phyloP scores from a whole-genome alignment of 2,113 vertebrate genomes.

The Silurus glanis region DNA sequence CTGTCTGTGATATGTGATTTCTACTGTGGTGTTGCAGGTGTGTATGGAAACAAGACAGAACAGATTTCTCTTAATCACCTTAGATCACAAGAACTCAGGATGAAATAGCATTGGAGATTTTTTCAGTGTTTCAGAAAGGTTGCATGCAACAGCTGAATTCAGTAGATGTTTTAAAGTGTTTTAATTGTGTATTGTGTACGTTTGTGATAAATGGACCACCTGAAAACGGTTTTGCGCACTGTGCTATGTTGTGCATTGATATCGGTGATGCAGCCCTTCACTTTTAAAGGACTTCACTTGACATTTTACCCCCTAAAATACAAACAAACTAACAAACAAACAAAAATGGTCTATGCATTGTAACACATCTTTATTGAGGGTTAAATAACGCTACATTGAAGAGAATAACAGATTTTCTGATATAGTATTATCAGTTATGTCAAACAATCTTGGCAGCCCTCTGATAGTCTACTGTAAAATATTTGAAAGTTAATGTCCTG shows the following conservation, averaged over 20 bases:
- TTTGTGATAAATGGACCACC: background rate
- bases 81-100: background rate
- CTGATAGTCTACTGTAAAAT: background rate
- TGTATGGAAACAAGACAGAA: background rate
- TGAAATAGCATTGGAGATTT: background rate
- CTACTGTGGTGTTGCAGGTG: background rate
- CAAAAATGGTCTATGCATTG: background rate
- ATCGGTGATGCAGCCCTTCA: background rate
- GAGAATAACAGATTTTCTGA: background rate
- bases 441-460: background rate
- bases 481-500: too few species aligned
- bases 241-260: background rate
- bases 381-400: background rate
- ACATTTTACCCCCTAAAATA: background rate
- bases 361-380: background rate
- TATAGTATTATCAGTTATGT: background rate
- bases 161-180: background rate
- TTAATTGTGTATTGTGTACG: background rate
- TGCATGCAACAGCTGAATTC: background rate
- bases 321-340: too few species aligned
- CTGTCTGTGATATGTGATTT: background rate
- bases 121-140: background rate
- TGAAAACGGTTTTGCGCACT: background rate
- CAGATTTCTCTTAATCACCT: background rate
- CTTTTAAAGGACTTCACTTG: background rate